Conservation (phyloP, 2,888 invertebrate species). For the Lasioglossum vierecki region DNA sequence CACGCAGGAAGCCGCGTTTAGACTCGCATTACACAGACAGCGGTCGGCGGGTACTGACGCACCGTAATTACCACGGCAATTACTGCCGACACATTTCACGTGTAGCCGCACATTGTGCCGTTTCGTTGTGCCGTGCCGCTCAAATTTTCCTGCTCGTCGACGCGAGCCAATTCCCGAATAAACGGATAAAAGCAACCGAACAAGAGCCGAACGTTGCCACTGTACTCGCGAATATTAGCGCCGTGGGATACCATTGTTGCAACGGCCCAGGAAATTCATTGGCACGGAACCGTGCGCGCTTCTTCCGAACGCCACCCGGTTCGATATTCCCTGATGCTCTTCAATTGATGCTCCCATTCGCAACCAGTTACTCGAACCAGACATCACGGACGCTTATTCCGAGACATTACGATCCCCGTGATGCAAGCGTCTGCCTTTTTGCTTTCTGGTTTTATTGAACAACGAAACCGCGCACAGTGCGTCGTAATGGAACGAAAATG, state of each 20-base stretch:
- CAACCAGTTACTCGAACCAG: background rate
- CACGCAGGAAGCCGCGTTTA: slow-evolving; percentile 63
- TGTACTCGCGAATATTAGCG: slow-evolving; percentile 29
- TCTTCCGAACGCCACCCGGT: background rate
- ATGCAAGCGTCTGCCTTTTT: background rate
- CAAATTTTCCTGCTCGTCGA: slow-evolving; percentile 59
- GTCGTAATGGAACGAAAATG: no score
- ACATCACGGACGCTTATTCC: background rate
- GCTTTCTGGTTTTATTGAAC: no score
- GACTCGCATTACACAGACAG: slow-evolving; percentile 66
- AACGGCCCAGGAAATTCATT: slow-evolving; percentile 20
- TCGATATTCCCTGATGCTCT: background rate
- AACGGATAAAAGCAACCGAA: slow-evolving; percentile 57
- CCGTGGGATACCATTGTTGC: slow-evolving; percentile 4
- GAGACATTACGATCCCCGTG: background rate
- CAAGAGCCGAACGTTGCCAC: slow-evolving; percentile 30
- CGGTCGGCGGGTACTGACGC: slow-evolving; percentile 63
- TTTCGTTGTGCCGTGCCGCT: slow-evolving; percentile 43
- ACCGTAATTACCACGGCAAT: slow-evolving; percentile 71
- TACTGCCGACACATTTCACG: slow-evolving; percentile 72
- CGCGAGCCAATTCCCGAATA: slow-evolving; percentile 33
- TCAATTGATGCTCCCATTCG: background rate
- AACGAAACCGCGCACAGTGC: no score
- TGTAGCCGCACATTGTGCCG: slow-evolving; percentile 49
- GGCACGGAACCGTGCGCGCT: background rate